Conservation (phyloP, 1,140 invertebrate species). For the Hypsibius dujardini region DNA sequence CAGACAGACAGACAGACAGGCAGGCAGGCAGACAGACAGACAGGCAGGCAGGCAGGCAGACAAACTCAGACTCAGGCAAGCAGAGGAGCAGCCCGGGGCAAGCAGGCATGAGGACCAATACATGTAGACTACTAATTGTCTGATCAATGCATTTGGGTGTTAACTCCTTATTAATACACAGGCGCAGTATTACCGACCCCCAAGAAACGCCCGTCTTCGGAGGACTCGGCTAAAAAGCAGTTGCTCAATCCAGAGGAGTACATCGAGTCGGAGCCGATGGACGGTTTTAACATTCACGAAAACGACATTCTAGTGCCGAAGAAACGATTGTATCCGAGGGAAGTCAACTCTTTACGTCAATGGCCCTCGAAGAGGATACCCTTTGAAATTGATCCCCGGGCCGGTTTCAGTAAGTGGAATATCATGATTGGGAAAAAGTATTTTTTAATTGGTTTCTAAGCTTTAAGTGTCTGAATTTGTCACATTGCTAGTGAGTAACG, state of each 20-base stretch:
- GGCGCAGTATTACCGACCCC: too few relatives aligned
- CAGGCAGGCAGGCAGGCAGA: too few relatives aligned
- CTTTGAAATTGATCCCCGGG: constrained; percentile 5
- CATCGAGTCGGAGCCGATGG: constrained; percentile 5
- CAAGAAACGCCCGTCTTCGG: too few relatives aligned
- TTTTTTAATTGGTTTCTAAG: neutral
- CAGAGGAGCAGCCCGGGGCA: too few relatives aligned
- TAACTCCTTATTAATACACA: too few relatives aligned
- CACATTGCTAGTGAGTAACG: neutral
- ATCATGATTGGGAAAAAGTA: neutral
- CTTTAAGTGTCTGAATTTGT: neutral
- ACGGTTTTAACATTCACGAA: neutral
- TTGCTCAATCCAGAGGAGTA: neutral
- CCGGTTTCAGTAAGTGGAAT: neutral
- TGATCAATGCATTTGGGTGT: too few relatives aligned
- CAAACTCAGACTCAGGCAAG: too few relatives aligned
- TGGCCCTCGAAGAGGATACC: neutral
- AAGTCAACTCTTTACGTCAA: constrained; percentile 9
- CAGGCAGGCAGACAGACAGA: too few relatives aligned
- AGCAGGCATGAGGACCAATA: too few relatives aligned
- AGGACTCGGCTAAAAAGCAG: too few relatives aligned
- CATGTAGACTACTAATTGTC: too few relatives aligned
- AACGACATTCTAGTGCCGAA: constrained; percentile 6
- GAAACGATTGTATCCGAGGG: neutral
- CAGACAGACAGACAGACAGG: too few relatives aligned